Evolutionary conservation across 2,797 vertebrate species (phyloP).

Genomic region (Ciconia nigra): DNA sequence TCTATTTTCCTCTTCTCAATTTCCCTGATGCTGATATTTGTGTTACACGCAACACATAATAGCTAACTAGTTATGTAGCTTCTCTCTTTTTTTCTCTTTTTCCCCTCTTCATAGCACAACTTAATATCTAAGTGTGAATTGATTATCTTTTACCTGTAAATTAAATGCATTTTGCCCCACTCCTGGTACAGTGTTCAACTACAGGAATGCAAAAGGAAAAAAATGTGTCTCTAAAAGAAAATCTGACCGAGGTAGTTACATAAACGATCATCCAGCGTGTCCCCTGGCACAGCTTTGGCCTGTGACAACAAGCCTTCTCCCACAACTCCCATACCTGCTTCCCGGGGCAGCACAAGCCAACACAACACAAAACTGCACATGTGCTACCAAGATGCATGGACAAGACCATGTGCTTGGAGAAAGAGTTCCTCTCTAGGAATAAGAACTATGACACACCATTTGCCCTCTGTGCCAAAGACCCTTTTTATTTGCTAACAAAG

Average conservation of each 20-base stretch:
- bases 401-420: rapidly evolving
- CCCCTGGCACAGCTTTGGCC: background rate
- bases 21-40: background rate
- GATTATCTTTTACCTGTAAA: background rate
- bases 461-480: background rate
- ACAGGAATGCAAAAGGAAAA: background rate
- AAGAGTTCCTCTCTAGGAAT: background rate
- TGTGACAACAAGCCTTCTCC: background rate
- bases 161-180: background rate
- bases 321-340: background rate
- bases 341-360: background rate
- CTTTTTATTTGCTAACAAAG: background rate
- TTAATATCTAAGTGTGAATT: background rate
- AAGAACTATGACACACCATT: background rate
- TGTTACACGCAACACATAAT: background rate
- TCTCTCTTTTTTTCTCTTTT: background rate
- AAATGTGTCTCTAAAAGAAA: background rate
- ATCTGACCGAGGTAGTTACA: background rate
- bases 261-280: rapidly evolving
- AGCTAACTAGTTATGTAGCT: background rate
- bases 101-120: background rate
- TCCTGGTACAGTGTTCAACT: background rate
- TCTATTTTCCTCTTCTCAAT: background rate
- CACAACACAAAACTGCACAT: rapidly evolving
- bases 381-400: background rate